Conservation (phyloP, 2,797 vertebrate genomes). For the Cephalopachus bancanus region DNA sequence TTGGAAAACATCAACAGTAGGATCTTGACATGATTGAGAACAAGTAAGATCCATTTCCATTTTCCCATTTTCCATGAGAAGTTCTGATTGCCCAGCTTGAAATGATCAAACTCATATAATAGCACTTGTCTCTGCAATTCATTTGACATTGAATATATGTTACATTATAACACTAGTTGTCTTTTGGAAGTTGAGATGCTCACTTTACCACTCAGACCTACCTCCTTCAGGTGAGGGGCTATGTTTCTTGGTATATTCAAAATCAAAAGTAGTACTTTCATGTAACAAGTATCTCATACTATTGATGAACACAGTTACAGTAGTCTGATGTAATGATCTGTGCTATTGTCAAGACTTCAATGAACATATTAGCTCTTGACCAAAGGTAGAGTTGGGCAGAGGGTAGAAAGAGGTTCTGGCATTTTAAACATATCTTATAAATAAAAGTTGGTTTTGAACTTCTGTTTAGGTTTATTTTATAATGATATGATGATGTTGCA, state of each 20-base stretch:
- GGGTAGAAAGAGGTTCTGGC: neutral
- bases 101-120: neutral
- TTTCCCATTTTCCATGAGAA: neutral
- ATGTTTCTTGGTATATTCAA: neutral
- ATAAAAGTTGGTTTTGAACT: neutral
- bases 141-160: neutral
- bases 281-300: neutral
- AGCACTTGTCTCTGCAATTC: neutral
- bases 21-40: neutral
- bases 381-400: neutral
- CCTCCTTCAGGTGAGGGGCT: neutral
- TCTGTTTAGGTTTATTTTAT: slow-evolving; percentile 45
- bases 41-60: neutral
- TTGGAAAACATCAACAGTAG: neutral
- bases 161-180: neutral
- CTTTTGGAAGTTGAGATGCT: slow-evolving; percentile 17
- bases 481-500: slow-evolving; percentile 41
- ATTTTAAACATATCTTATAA: neutral
- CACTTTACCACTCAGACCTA: neutral
- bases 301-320: neutral
- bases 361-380: neutral
- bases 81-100: neutral
- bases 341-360: neutral
- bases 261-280: neutral
- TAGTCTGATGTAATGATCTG: neutral